Percentiles rank a stretch among this genome's conserved stretches.
Conservation (phyloP, 2,113 vertebrate genomes). For the Plotosus lineatus region DNA sequence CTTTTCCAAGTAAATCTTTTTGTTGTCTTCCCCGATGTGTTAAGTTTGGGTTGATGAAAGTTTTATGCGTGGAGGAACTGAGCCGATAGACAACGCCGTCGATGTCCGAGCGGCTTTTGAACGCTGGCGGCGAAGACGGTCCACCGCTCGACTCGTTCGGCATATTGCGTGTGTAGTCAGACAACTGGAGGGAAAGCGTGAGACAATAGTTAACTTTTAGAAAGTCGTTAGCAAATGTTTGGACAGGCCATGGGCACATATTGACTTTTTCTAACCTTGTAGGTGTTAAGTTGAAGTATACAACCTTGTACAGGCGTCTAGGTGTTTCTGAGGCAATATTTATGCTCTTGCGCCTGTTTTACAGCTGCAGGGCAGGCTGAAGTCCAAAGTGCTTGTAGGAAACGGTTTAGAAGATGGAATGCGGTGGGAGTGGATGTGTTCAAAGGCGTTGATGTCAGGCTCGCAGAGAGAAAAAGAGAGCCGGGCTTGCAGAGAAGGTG, state of each 20-base stretch:
- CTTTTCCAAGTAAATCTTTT: constrained; percentile 67
- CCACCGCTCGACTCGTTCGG: neutral
- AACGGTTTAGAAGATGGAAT: constrained; percentile 40
- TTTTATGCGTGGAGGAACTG: constrained; percentile 66
- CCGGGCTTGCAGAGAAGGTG: neutral
- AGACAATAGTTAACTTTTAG: constrained; percentile 43
- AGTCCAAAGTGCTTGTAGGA: constrained; percentile 42
- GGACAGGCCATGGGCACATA: constrained; percentile 53
- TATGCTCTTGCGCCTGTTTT: constrained; percentile 46
- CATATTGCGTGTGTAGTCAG: neutral
- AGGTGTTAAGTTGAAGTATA: constrained; percentile 48
- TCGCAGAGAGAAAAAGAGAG: neutral
- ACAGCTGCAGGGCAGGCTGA: constrained; percentile 43
- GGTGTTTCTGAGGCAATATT: constrained; percentile 23
- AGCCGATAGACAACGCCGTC: constrained; percentile 7
- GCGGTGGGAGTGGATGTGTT: constrained; percentile 28
- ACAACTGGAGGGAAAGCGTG: neutral
- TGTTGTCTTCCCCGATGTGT: constrained; percentile 68
- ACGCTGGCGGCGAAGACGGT: neutral
- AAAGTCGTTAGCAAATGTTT: constrained; percentile 39
- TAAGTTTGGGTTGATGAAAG: constrained; percentile 70
- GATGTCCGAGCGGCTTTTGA: neutral
- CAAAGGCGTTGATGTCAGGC: neutral
- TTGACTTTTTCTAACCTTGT: constrained; percentile 60
- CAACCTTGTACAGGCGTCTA: constrained; percentile 29